Evolutionary conservation across 2,797 vertebrate genomes (phyloP), one percentile per base, ranked within the genome.

Genomic region (Sebastes paucispinis): DNA sequence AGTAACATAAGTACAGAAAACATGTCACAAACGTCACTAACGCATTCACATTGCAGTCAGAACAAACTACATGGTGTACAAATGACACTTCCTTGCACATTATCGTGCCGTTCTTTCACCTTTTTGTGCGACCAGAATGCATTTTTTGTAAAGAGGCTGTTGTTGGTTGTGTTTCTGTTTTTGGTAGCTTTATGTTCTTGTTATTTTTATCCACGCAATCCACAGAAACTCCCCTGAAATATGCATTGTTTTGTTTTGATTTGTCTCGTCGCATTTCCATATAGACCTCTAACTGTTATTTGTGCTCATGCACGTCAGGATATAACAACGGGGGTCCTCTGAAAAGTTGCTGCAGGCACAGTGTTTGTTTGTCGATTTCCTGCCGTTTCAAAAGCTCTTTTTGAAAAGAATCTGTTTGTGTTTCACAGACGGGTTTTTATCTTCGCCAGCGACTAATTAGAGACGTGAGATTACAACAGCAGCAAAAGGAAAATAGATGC

Each of bases 401-500:
- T 22, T 11, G 76, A n/a, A 20, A 75, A 68, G n/a, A 66, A 52
- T 25, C 20, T 12, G 20, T 75, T 82, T 58, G 20, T 69, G 52
- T 74, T 68, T 69, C 59, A 55, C 29, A 52, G 22, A 79, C n/a
- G 11, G 11, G 14, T 62, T 76, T 47, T 81, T 80, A 25, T 85
- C 77, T 87, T 75, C 72, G 58, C 43, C 12, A 50, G 16, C 11
- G 59, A 69, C 69, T 81, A 80, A 87, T 81, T 84, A 79, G 29
- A 81, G 39, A 70, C 31, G 20, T 64, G 58, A 78, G 69, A 72
- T 73, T 43, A 47, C 77, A 83, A 36, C 27, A 54, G 32, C n/a
- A 63, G 50, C 29, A 54, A 58, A 43, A 36, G 27, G 9, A 57
- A 75, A 63, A 32, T 11, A 64, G 16, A 80, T 25, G 50, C 43